phyloP scores from a whole-genome alignment of 2,888 invertebrate genomes.

The Drosophila formosana region DNA sequence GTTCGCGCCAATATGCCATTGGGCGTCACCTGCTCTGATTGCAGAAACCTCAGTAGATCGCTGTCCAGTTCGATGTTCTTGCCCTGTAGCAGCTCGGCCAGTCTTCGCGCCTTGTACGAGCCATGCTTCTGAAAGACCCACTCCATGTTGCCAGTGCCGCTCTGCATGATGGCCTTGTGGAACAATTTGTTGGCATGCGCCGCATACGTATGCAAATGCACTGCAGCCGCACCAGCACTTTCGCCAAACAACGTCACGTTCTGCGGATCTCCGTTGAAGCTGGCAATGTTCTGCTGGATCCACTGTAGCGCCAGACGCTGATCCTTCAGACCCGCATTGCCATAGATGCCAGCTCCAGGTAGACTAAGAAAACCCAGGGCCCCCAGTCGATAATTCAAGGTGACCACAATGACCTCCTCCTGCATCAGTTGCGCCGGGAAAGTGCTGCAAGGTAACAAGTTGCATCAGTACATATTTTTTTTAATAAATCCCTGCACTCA shows the following conservation, averaged over 20 bases:
- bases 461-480: rapidly evolving
- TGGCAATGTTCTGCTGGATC: conserved; percentile 84
- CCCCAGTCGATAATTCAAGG: conserved; percentile 83
- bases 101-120: conserved; percentile 61
- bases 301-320: conserved; percentile 86
- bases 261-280: conserved; percentile 85
- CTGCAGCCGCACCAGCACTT: conserved; percentile 82
- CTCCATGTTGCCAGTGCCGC: conserved; percentile 82
- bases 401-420: conserved; percentile 83
- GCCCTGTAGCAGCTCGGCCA: conserved; percentile 77
- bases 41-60: conserved; percentile 61
- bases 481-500: conserved; percentile 40
- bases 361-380: conserved; percentile 83
- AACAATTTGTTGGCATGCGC: conserved; percentile 79
- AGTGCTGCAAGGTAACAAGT: conserved; percentile 33
- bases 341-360: conserved; percentile 82
- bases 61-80: conserved; percentile 41
- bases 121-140: conserved; percentile 82
- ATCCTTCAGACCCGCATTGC: conserved; percentile 84
- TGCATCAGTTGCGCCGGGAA: conserved; percentile 82
- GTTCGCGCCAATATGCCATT: conserved; percentile 49
- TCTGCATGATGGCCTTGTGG: conserved; percentile 84
- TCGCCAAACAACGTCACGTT: conserved; percentile 84
- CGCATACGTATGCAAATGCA: conserved; percentile 81
- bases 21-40: conserved; percentile 67